Evolutionary conservation across 2,113 vertebrate genomes (phyloP).

Genomic region (Cynopterus brachyotis): DNA sequence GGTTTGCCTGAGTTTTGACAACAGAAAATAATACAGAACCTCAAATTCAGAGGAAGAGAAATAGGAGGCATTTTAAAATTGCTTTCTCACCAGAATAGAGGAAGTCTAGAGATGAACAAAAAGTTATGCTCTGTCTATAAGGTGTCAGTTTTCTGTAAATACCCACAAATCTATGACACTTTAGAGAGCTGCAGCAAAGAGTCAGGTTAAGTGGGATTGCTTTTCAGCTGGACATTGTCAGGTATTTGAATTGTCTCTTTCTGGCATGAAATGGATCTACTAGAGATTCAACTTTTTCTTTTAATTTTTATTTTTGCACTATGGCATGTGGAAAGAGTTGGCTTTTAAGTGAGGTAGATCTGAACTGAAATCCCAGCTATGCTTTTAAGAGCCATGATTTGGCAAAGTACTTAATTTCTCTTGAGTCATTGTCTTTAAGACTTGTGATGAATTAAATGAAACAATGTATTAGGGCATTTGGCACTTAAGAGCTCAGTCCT

Average conservation of each 20-base stretch:
- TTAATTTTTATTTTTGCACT: neutral
- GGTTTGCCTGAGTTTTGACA: constrained; percentile 67
- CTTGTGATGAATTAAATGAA: neutral
- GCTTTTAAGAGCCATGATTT: neutral
- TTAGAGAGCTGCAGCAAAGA: neutral
- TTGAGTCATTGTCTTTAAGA: constrained; percentile 17
- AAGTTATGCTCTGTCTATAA: neutral
- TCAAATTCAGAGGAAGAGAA: constrained; percentile 60
- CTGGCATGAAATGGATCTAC: neutral
- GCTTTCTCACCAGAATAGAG: constrained; percentile 16
- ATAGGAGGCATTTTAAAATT: constrained; percentile 47
- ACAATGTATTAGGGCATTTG: neutral
- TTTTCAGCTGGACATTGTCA: neutral
- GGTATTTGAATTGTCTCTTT: neutral
- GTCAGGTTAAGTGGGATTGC: neutral
- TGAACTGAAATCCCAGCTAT: neutral
- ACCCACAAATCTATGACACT: neutral
- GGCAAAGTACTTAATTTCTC: neutral
- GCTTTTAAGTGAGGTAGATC: neutral
- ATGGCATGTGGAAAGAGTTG: neutral
- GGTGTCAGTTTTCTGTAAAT: constrained; percentile 45
- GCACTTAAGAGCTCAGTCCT: neutral
- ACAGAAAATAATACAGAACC: constrained; percentile 59
- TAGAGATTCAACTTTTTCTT: neutral
- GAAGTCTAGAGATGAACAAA: neutral